Percentiles rank a stretch among this genome's conserved stretches.
Evolutionary conservation across 1,140 invertebrate genomes (phyloP).

Genomic region (Panulirus ornatus): DNA sequence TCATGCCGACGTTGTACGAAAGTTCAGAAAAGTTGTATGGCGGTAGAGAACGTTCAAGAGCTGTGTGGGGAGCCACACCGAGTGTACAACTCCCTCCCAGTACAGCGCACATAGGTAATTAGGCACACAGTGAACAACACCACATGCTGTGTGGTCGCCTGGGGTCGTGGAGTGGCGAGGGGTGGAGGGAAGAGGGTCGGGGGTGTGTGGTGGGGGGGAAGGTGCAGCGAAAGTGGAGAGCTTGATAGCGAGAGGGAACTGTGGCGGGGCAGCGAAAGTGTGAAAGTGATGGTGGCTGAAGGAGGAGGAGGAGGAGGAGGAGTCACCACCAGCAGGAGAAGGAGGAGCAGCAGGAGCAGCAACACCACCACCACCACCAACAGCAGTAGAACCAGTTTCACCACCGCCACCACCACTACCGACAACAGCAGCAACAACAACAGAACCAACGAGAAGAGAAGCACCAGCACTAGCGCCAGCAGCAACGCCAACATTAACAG

Average conservation of each 20-base stretch:
- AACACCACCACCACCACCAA: not conserved
- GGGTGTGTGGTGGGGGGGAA: not conserved
- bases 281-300: not conserved
- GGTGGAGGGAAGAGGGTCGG: not conserved
- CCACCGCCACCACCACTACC: not conserved
- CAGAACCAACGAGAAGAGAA: not conserved
- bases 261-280: not conserved
- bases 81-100: too few relatives aligned
- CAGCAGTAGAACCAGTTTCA: not conserved
- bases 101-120: too few relatives aligned
- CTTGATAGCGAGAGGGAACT: too few relatives aligned
- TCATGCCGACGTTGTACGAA: too few relatives aligned
- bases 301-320: not conserved
- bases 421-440: not conserved
- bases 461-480: not conserved
- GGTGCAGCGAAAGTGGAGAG: not conserved
- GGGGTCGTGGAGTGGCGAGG: too few relatives aligned
- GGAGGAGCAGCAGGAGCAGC: not conserved
- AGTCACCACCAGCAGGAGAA: not conserved
- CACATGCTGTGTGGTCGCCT: too few relatives aligned
- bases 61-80: too few relatives aligned
- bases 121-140: too few relatives aligned
- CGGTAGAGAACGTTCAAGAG: too few relatives aligned
- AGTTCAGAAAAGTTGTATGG: too few relatives aligned
- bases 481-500: not conserved